phyloP scores from a whole-genome alignment of 2,888 invertebrate genomes.

The Dicyrtoma fusca region DNA sequence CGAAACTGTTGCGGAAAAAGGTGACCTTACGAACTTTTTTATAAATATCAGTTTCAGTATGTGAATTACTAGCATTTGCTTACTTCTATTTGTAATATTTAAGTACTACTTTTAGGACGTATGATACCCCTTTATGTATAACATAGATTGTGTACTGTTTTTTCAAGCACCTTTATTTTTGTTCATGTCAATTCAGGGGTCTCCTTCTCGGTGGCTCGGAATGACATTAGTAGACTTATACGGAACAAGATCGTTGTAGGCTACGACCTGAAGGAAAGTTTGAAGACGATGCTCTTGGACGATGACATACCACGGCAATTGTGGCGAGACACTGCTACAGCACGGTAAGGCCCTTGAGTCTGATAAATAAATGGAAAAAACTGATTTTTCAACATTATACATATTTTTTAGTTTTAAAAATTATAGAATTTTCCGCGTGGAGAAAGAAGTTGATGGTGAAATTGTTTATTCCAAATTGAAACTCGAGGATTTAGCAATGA shows the following conservation, averaged over 20 bases:
- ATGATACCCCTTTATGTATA: neutral
- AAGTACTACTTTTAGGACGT: neutral
- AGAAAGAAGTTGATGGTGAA: constrained; percentile 20
- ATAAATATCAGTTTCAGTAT: no score
- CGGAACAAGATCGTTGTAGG: constrained; percentile 21
- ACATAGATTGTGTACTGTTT: neutral
- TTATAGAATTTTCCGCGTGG: constrained; percentile 12
- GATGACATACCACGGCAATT: constrained; percentile 10
- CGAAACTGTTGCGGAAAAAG: constrained; percentile 15
- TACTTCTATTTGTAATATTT: neutral
- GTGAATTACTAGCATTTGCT: no score
- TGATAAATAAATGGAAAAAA: no score
- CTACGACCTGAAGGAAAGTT: constrained; percentile 13
- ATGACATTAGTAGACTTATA: neutral
- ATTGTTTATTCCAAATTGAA: constrained; percentile 1
- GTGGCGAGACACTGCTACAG: constrained; percentile 24
- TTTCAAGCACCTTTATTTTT: neutral
- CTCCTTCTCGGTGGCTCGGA: constrained; percentile 17
- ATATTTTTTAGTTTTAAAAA: neutral
- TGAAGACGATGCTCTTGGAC: constrained; percentile 24
- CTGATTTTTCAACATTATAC: neutral
- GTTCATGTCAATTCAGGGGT: no score
- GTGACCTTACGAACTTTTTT: no score
- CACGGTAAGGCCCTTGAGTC: no score
- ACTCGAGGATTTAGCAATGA: constrained; percentile 7